Evolutionary conservation across 2,888 invertebrate genomes (phyloP).

Genomic region (Tetrapedia diversipes): DNA sequence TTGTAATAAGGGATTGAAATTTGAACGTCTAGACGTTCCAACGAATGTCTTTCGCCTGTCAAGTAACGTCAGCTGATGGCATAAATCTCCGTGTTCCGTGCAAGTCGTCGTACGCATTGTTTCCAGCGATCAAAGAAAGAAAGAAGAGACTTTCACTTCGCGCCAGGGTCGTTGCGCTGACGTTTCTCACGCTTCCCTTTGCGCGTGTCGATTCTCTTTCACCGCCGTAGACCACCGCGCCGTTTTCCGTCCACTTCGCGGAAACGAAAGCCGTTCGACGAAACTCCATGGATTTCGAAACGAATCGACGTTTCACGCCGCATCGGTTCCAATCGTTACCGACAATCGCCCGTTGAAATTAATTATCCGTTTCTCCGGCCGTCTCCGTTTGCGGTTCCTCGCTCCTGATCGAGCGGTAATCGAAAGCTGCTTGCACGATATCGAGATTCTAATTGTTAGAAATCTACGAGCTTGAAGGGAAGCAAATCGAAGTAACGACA

Average conservation of each 20-base stretch:
- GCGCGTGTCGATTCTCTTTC: slow-evolving; percentile 50
- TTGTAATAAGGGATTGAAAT: no score
- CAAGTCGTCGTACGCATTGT: slow-evolving; percentile 9
- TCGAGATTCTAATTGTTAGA: no score
- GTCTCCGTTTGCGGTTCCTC: background rate
- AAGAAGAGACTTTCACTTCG: slow-evolving; percentile 59
- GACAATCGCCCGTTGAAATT: slow-evolving; percentile 28
- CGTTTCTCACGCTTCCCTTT: slow-evolving; percentile 61
- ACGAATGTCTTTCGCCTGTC: no score
- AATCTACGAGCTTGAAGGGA: slow-evolving; percentile 9
- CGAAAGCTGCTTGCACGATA: no score
- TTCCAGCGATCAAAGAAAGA: slow-evolving; percentile 30
- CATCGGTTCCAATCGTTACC: background rate
- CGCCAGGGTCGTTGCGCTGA: slow-evolving; percentile 44
- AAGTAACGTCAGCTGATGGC: background rate
- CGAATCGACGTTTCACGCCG: slow-evolving; percentile 18
- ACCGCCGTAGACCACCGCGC: background rate
- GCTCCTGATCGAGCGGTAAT: no score
- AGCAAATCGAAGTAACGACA: no score
- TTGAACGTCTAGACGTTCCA: no score
- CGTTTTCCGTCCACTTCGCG: background rate
- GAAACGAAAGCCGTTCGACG: background rate
- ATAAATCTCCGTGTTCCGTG: background rate
- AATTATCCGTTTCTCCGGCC: slow-evolving; percentile 5
- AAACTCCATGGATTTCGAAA: slow-evolving; percentile 12